Evolutionary conservation across 2,113 vertebrate genomes (phyloP), one percentile per base, ranked within the genome.

Genomic region (Grammomys dolichurus): DNA sequence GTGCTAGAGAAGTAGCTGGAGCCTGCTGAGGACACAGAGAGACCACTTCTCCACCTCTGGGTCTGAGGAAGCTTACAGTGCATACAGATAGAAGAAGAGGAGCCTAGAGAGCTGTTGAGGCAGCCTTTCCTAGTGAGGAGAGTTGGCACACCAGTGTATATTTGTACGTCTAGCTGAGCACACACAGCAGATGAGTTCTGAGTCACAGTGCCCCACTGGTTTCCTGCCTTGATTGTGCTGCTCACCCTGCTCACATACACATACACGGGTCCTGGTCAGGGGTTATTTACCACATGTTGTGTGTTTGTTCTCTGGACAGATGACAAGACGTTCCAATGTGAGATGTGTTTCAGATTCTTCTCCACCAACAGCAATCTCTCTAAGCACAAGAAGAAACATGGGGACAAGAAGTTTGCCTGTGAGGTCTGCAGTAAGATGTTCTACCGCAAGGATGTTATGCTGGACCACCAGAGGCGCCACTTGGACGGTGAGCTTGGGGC

Each of bases 291-390:
- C 56, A 0, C 70, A 16, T 6, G 0, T 24, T 26, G 63, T 73
- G 9, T 91, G 13, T 95, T 28, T 93, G 92, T 96, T 86, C 97
- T 95, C 87, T n/a, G 94, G 95, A 69, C 98, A 99, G 99, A 99
- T 63, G 99, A 99, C 98, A 99, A 99, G 98, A 99, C 99, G 87
- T 99, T 99, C 99, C 99, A 99, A 97, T 99, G 99, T 93, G 99
- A 99, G 96, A 99, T 99, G 99, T 99, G 99, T 98, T 99, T 99
- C 97, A 99, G 99, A 86, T 99, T 99, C 98, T 99, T 99, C 99
- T 99, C 99, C 97, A 99, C 99, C 94, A 99, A 99, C 98, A 99
- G 99, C 95, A 99, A 99, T 98, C 99, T 99, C 26, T 99, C 99
- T 96, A 99, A 99, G 98, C 99, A 99, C 98, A 99, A 99, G 98